Conservation (phyloP, 2,888 invertebrate species). For the Himalopsyche anomala region DNA sequence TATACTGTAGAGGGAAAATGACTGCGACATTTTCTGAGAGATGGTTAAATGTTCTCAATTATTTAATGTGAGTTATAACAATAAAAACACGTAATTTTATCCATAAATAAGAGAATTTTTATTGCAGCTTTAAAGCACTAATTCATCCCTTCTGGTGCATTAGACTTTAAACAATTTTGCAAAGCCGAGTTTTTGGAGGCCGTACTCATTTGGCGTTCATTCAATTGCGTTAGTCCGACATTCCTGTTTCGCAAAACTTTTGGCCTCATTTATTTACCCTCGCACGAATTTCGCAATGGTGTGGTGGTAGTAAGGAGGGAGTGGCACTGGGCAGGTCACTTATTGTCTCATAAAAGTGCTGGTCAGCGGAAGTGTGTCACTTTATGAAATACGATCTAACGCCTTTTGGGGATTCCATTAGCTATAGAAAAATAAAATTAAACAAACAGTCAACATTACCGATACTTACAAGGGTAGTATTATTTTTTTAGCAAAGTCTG, state of each 20-base stretch:
- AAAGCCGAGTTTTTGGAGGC: background rate
- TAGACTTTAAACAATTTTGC: constrained; percentile 17
- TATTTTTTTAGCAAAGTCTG: too few relatives aligned
- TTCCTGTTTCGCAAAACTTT: constrained; percentile 44
- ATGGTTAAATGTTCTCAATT: too few relatives aligned
- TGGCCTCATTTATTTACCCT: constrained; percentile 47
- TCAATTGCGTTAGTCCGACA: constrained; percentile 56
- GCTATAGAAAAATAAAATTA: constrained; percentile 1
- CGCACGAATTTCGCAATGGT: constrained; percentile 17
- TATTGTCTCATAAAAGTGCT: constrained; percentile 57
- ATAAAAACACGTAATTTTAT: too few relatives aligned
- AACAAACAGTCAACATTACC: background rate
- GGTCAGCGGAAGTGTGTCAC: constrained; percentile 54
- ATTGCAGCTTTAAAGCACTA: too few relatives aligned
- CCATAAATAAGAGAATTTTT: too few relatives aligned
- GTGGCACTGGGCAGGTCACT: constrained; percentile 52
- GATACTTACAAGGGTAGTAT: background rate
- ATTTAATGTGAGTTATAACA: too few relatives aligned
- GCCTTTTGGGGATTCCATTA: constrained; percentile 53
- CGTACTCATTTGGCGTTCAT: constrained; percentile 50
- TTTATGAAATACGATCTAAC: constrained; percentile 52
- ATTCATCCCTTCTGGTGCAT: background rate
- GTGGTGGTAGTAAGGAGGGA: constrained; percentile 44
- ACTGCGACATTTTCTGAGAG: too few relatives aligned
- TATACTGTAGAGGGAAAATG: too few relatives aligned